These are phyloP conservation scores for Cheilosia urbana DNA, from an alignment of 2,888 invertebrate species.

Conservation along the genomic window DNA sequence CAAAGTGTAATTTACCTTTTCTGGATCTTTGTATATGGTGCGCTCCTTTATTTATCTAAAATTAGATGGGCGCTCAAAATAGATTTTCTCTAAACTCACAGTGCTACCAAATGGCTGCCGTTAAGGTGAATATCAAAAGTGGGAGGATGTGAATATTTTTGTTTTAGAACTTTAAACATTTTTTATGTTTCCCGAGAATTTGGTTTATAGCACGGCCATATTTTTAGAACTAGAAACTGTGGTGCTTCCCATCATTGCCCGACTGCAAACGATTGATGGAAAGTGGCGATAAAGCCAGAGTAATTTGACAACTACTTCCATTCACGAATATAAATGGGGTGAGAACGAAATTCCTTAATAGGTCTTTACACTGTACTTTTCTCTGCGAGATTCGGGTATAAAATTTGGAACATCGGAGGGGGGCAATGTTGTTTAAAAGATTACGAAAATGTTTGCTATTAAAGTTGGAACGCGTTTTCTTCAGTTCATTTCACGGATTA, in stretches of 20 bases:
- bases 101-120: neutral
- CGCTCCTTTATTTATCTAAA: conserved; percentile 36
- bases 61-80: conserved; percentile 32
- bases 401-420: no score
- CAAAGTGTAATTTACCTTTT: conserved; percentile 50
- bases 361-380: no score
- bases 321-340: neutral
- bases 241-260: neutral
- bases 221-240: neutral
- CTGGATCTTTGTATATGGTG: conserved; percentile 6
- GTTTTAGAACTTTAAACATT: conserved; percentile 17
- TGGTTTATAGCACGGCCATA: neutral
- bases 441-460: no score
- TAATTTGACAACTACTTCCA: neutral
- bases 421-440: no score
- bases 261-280: neutral
- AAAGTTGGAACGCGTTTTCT: no score
- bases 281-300: neutral
- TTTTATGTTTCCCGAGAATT: conserved; percentile 41
- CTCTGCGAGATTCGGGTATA: no score
- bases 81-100: conserved; percentile 1
- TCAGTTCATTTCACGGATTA: no score
- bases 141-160: neutral
- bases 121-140: conserved; percentile 3
- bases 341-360: neutral